phyloP scores from a whole-genome alignment of 1,140 invertebrate species.

The Subanguina moxae region DNA sequence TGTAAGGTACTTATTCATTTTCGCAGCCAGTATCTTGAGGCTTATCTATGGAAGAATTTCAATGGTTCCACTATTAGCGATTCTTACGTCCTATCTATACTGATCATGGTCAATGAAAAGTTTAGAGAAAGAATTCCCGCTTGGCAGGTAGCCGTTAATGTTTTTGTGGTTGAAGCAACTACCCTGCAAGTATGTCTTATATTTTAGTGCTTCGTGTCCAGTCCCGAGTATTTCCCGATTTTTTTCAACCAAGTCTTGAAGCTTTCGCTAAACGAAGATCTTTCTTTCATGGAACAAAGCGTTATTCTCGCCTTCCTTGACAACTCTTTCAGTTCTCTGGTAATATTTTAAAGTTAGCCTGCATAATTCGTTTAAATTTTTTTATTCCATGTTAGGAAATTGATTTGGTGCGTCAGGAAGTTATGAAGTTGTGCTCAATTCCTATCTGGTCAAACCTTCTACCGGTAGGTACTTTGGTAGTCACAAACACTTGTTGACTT shows the following conservation, averaged over 20 bases:
- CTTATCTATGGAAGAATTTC: conserved; percentile 95
- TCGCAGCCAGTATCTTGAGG: conserved; percentile 84
- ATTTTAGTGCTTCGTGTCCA: conserved; percentile 72
- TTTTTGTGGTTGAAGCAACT: too few species aligned
- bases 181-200: neutral
- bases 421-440: conserved; percentile 83
- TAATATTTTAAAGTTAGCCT: conserved; percentile 41
- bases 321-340: conserved; percentile 85
- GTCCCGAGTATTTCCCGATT: conserved; percentile 74
- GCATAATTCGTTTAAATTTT: conserved; percentile 21
- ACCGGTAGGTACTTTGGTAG: conserved; percentile 64
- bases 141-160: conserved; percentile 72
- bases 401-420: conserved; percentile 81
- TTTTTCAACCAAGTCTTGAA: conserved; percentile 82
- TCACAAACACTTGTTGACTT: neutral
- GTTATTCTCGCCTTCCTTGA: conserved; percentile 83
- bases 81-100: conserved; percentile 72
- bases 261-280: conserved; percentile 64
- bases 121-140: conserved; percentile 89
- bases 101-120: conserved; percentile 96
- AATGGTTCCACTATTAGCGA: conserved; percentile 59
- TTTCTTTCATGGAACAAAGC: conserved; percentile 75
- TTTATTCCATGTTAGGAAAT: conserved; percentile 71
- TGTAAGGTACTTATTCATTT: conserved; percentile 7
- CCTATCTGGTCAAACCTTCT: conserved; percentile 89